Evolutionary conservation across 2,888 invertebrate genomes (phyloP), one percentile per base, ranked within the genome.

Genomic region (Polyploca ridens): DNA sequence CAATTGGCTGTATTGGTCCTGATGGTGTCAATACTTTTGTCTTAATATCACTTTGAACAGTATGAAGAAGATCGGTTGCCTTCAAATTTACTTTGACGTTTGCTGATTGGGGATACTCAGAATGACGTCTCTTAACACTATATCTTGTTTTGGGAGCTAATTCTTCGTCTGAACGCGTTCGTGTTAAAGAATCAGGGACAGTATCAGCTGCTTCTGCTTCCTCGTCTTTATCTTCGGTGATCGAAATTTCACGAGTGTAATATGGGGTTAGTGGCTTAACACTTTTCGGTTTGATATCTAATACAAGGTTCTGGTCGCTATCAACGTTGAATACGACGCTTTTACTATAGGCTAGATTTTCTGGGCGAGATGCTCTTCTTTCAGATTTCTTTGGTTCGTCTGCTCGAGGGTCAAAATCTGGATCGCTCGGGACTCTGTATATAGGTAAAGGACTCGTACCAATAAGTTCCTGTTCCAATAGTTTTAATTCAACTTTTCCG

Each of bases 401-500:
- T 0, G 96, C 96, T 67, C 98, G 93, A 0, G 98, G 98, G 90
- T 98, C 96, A 84, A 98, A 98, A 78, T 98, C 97, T 62, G 97
- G 96, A 91, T 97, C 97, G 79, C 96, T 96, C 2, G 95, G 88
- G 11, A 94, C 94, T 69, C 95, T 91, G 62, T 94, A 89, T 27
- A 87, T 84, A 6, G 80, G 63, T 14, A 76, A 66, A 33, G 83
- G 69, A 44, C 88, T 85, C 58, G 94, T 93, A 14, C 95, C 95
- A 1, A 98, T 94, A 13, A 98, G 87, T 86, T 98, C 97, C 80
- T 96, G 95, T 87, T 97, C 98, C 58, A 98, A 89, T 76, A 96
- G 95, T 83, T 97, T 97, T 3, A 98, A 85, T 88, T 98, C 98
- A 7, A 96, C 95, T 86, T 95, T 96, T 54, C 97, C 97, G 0